Conservation (phyloP, 2,888 invertebrate species). For the Teinopalpus imperialis region DNA sequence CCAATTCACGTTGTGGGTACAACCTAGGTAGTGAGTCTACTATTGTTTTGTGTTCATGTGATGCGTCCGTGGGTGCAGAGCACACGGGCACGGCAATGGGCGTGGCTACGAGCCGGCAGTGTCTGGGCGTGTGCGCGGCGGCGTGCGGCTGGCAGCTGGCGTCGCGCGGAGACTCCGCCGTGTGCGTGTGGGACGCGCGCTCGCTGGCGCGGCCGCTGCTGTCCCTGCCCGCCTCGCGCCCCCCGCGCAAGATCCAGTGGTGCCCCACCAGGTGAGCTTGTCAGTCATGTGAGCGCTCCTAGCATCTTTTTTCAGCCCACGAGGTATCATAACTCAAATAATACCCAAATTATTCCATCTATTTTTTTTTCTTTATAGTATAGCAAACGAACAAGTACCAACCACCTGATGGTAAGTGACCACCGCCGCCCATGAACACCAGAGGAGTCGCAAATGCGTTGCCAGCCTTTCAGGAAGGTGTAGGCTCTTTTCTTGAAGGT, state of each 20-base stretch:
- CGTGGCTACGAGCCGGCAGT: conserved; percentile 89
- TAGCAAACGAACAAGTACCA: no score
- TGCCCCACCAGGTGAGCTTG: conserved; percentile 91
- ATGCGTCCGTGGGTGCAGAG: conserved; percentile 25
- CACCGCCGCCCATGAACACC: no score
- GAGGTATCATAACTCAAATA: not conserved
- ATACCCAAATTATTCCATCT: no score
- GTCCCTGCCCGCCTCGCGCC: conserved; percentile 84
- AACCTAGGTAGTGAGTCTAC: no score
- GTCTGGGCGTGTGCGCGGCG: conserved; percentile 91
- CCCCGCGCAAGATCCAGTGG: conserved; percentile 90
- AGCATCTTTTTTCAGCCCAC: not conserved
- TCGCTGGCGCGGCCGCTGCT: conserved; percentile 92
- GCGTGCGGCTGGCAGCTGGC: conserved; percentile 90
- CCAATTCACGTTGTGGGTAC: no score
- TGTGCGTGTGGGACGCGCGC: conserved; percentile 94
- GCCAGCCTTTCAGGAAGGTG: no score
- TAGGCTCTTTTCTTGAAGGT: no score
- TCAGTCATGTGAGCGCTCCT: no score
- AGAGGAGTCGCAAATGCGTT: no score
- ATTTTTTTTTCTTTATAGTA: no score
- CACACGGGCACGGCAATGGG: conserved; percentile 82
- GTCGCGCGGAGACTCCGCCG: conserved; percentile 90
- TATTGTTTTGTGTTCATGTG: no score
- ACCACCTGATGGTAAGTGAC: no score